Evolutionary conservation across 1,140 invertebrate genomes (phyloP).

Genomic region (Scaptomyza graminum): DNA sequence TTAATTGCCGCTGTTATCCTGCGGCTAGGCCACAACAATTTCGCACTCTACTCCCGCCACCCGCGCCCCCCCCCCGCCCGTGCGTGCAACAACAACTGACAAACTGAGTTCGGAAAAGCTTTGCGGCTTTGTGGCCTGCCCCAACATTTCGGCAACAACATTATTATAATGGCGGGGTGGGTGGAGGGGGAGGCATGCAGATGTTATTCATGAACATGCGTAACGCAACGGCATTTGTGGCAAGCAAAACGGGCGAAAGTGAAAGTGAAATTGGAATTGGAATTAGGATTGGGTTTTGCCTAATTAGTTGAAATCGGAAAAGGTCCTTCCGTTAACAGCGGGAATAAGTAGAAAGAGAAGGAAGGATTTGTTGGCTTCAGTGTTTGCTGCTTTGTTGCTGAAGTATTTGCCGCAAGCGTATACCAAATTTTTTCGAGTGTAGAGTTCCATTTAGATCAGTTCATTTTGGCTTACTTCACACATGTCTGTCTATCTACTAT

Average conservation of each 20-base stretch:
- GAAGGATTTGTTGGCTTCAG: conserved; percentile 10
- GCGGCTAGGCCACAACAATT: conserved; percentile 74
- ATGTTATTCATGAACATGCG: neutral
- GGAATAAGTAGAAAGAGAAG: too few species aligned
- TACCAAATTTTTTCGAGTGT: conserved; percentile 3
- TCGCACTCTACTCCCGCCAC: too few species aligned
- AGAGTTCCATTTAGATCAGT: neutral
- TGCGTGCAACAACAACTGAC: conserved; percentile 1
- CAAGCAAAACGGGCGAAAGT: neutral
- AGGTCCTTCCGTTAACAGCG: too few species aligned
- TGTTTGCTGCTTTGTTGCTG: conserved; percentile 22
- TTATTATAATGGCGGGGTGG: neutral
- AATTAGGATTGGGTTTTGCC: neutral
- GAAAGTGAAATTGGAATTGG: neutral
- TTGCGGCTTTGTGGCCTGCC: conserved; percentile 42
- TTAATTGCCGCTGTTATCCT: conserved; percentile 62
- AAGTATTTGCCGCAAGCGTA: conserved; percentile 12
- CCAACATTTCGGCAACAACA: conserved; percentile 1
- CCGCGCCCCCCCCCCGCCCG: too few species aligned
- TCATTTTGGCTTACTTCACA: conserved; percentile 39
- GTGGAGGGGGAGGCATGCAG: neutral
- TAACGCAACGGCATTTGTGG: neutral
- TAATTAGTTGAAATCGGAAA: neutral
- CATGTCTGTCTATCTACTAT: conserved; percentile 6
- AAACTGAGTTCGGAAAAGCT: conserved; percentile 38